Evolutionary conservation across 2,797 vertebrate species (phyloP).

Genomic region (Rallus crepitans): DNA sequence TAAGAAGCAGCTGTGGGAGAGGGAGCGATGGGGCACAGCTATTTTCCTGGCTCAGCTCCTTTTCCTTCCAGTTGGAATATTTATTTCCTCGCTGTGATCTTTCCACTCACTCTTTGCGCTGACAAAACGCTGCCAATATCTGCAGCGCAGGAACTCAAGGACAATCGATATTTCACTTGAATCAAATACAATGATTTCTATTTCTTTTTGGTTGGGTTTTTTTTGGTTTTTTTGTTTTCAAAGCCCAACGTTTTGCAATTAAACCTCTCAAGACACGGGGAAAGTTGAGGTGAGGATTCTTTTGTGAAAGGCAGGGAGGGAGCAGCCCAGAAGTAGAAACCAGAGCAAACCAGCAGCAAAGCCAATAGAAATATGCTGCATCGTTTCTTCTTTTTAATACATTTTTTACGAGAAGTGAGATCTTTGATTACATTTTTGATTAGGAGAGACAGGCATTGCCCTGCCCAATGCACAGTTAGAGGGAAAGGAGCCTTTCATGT

Average conservation of each 20-base stretch:
- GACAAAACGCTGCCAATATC: conserved; percentile 68
- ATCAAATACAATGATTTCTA: conserved; percentile 62
- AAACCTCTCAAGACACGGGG: conserved; percentile 26
- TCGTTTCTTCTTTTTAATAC: conserved; percentile 63
- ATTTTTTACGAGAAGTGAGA: conserved; percentile 71
- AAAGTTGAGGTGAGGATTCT: conserved; percentile 17
- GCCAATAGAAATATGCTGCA: not conserved
- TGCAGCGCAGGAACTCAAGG: conserved; percentile 29
- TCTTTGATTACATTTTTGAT: conserved; percentile 72
- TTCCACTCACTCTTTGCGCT: conserved; percentile 26
- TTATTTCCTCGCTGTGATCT: conserved; percentile 65
- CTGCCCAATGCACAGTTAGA: conserved; percentile 54
- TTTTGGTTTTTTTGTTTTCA: conserved; percentile 31
- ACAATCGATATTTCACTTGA: conserved; percentile 53
- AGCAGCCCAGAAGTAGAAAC: conserved; percentile 27
- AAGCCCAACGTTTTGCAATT: conserved; percentile 62
- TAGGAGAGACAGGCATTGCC: conserved; percentile 56
- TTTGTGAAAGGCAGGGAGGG: conserved; percentile 15
- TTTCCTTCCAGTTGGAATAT: conserved; percentile 45
- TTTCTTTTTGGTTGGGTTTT: not conserved
- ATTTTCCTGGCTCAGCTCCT: conserved; percentile 16
- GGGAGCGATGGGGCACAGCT: not conserved
- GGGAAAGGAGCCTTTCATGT: conserved; percentile 69
- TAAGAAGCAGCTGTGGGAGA: conserved; percentile 33
- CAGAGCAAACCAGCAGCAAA: conserved; percentile 33